phyloP scores from a whole-genome alignment of 1,140 invertebrate species.

The Drosophila sp. region DNA sequence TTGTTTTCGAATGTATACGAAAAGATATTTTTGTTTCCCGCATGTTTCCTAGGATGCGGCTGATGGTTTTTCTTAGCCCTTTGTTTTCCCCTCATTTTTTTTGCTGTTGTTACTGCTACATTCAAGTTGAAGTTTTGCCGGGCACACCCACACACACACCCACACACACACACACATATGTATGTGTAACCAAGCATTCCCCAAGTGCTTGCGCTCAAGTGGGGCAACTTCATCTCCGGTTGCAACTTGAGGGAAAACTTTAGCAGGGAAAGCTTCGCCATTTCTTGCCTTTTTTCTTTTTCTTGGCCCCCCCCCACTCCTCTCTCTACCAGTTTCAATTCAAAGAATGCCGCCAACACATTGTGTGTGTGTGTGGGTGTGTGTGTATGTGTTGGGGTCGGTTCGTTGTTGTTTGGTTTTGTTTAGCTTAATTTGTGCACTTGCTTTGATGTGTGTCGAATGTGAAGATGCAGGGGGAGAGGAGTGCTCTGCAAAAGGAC shows the following conservation, averaged over 20 bases:
- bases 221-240: slow-evolving; percentile 66
- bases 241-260: slow-evolving; percentile 12
- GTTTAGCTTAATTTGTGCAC: slow-evolving; percentile 29
- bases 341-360: slow-evolving; percentile 33
- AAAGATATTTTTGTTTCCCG: background rate
- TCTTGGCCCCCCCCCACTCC: slow-evolving; percentile 4
- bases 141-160: slow-evolving; percentile 17
- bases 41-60: slow-evolving; percentile 6
- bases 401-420: slow-evolving; percentile 19
- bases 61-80: background rate
- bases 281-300: slow-evolving; percentile 34
- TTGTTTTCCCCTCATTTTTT: background rate
- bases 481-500: background rate
- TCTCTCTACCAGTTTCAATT: slow-evolving; percentile 29
- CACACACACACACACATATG: slow-evolving; percentile 1
- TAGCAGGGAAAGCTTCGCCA: slow-evolving; percentile 29
- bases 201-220: slow-evolving; percentile 62
- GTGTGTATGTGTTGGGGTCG: slow-evolving; percentile 10
- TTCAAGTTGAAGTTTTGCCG: slow-evolving; percentile 58
- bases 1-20: no score
- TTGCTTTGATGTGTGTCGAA: slow-evolving; percentile 23
- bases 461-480: background rate
- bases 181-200: slow-evolving; percentile 40
- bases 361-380: slow-evolving; percentile 9
- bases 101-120: slow-evolving; percentile 39